A percentile compares a stretch with the other conserved stretches of the same genome.
These are phyloP conservation scores for Philypnodon macrostomus DNA, from an alignment of 2,797 vertebrate species.

Conservation along the genomic window DNA sequence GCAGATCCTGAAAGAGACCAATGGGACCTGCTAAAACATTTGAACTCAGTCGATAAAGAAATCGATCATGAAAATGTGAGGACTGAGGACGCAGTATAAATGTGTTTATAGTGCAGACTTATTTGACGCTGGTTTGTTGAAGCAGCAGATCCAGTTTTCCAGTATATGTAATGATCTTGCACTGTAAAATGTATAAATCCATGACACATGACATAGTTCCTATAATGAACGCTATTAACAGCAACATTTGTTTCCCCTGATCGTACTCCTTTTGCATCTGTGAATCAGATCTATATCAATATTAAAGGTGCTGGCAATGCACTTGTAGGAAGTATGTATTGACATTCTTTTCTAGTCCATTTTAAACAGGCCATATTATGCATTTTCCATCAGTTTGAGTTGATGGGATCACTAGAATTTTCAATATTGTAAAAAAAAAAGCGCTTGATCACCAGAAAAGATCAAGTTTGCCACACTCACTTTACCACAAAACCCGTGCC, in stretches of 20 bases:
- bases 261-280: conserved; percentile 13
- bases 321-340: conserved; percentile 38
- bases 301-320: conserved; percentile 46
- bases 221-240: conserved; percentile 46
- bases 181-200: conserved; percentile 1
- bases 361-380: no score
- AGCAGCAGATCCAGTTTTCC: not conserved
- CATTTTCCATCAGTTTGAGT: no score
- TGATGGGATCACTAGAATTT: no score
- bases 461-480: no score
- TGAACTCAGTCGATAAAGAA: conserved; percentile 6
- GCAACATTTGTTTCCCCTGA: conserved; percentile 41
- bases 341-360: no score
- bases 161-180: not conserved
- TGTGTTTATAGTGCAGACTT: not conserved
- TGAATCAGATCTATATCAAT: not conserved
- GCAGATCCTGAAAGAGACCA: not conserved
- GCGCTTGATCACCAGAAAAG: no score
- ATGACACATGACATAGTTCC: not conserved
- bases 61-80: conserved; percentile 25
- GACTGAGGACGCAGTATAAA: conserved; percentile 3
- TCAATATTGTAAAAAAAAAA: no score
- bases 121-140: not conserved
- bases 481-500: no score
- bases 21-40: conserved; percentile 6